These are phyloP conservation scores for Tachycineta bicolor DNA, from an alignment of 2,113 vertebrate species.

Conservation along the genomic window DNA sequence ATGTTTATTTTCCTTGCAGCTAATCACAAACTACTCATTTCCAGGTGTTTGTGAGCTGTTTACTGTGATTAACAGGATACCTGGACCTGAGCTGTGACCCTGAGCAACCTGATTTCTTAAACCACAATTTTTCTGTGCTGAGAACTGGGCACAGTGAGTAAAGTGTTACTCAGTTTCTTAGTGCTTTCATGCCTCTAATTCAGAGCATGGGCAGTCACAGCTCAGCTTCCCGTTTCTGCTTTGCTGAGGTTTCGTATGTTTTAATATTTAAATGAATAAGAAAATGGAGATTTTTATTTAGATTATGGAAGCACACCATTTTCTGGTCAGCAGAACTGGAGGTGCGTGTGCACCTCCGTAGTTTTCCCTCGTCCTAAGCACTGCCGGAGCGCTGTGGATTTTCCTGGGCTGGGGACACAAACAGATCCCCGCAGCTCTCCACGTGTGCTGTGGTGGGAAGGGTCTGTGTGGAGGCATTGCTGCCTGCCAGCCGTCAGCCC, in stretches of 20 bases:
- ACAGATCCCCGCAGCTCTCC: rapidly evolving
- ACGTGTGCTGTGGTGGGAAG: rapidly evolving
- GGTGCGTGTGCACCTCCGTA: not conserved
- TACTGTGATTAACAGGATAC: not conserved
- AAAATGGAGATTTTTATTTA: not conserved
- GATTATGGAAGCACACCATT: not conserved
- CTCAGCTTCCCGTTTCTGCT: not conserved
- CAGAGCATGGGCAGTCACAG: not conserved
- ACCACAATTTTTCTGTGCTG: not conserved
- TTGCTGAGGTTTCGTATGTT: not conserved
- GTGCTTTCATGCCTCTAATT: not conserved
- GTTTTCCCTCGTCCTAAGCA: not conserved
- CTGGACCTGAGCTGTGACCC: not conserved
- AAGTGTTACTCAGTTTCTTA: not conserved
- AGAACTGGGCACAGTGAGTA: not conserved
- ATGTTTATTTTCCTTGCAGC: not conserved
- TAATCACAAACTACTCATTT: not conserved
- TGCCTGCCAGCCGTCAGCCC: not conserved
- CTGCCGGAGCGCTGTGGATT: not conserved
- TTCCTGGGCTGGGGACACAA: rapidly evolving
- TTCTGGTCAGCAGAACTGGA: not conserved
- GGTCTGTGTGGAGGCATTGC: not conserved
- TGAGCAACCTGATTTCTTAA: not conserved
- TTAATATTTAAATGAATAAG: not conserved
- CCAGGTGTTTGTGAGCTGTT: not conserved